These are phyloP conservation scores for Crocodylus rhombifer DNA, from an alignment of 2,797 vertebrate species.

Conservation along the genomic window DNA sequence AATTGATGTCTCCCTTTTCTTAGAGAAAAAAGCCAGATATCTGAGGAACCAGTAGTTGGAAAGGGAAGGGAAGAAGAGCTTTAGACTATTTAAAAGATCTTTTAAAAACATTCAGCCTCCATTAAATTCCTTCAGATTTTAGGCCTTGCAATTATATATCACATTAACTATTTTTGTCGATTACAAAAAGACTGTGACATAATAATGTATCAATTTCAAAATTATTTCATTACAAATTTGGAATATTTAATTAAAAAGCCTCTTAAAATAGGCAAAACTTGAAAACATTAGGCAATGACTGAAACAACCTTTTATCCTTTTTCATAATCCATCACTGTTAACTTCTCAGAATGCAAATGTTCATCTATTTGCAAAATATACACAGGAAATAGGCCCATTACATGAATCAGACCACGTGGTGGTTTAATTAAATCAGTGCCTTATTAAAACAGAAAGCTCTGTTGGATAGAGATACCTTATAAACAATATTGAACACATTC, in stretches of 20 bases:
- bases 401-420: fast-evolving
- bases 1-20: not conserved
- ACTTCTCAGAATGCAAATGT: not conserved
- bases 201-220: fast-evolving
- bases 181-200: not conserved
- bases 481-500: fast-evolving
- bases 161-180: not conserved
- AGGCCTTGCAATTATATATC: too few species aligned
- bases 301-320: not conserved
- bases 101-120: not conserved
- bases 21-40: not conserved
- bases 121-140: not conserved
- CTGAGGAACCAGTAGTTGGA: not conserved
- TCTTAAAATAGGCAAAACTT: not conserved
- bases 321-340: fast-evolving
- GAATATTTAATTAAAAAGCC: not conserved
- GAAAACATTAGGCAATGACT: fast-evolving
- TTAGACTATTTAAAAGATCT: fast-evolving
- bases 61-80: fast-evolving
- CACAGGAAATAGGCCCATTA: not conserved
- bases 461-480: fast-evolving
- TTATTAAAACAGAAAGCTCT: fast-evolving
- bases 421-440: fast-evolving
- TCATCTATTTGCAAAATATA: fast-evolving
- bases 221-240: not conserved